phyloP scores from a whole-genome alignment of 2,888 invertebrate genomes.

The Nymphalis c-album region DNA sequence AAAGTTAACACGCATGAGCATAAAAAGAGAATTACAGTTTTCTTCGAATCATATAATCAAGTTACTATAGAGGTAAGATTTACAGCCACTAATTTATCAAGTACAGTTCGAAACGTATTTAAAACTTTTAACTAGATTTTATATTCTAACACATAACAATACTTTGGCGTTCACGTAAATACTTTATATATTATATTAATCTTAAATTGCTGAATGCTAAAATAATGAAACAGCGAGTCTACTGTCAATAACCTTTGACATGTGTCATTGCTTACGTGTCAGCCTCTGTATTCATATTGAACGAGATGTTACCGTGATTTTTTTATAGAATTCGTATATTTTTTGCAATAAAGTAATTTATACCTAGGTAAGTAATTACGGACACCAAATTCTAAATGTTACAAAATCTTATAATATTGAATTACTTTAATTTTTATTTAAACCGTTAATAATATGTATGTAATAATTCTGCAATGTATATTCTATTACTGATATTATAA shows the following conservation, averaged over 20 bases:
- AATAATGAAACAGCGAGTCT: constrained; percentile 52
- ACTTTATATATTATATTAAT: background rate
- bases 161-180: background rate
- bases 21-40: background rate
- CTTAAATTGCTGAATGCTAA: background rate
- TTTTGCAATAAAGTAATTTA: constrained; percentile 14
- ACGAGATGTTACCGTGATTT: constrained; percentile 33
- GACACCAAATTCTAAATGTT: constrained; percentile 17
- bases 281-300: constrained; percentile 42
- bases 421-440: too few relatives aligned
- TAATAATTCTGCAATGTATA: background rate
- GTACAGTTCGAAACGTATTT: background rate
- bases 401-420: too few relatives aligned
- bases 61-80: constrained; percentile 7
- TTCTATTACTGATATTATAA: background rate
- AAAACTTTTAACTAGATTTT: background rate
- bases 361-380: background rate
- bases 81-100: background rate
- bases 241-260: constrained; percentile 81
- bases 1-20: constrained; percentile 19
- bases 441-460: background rate
- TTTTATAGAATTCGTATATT: constrained; percentile 8
- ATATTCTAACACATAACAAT: background rate
- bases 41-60: constrained; percentile 1
- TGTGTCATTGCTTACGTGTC: constrained; percentile 82